phyloP scores from a whole-genome alignment of 2,888 invertebrate species.

The Caenorhabditis doughertyi region DNA sequence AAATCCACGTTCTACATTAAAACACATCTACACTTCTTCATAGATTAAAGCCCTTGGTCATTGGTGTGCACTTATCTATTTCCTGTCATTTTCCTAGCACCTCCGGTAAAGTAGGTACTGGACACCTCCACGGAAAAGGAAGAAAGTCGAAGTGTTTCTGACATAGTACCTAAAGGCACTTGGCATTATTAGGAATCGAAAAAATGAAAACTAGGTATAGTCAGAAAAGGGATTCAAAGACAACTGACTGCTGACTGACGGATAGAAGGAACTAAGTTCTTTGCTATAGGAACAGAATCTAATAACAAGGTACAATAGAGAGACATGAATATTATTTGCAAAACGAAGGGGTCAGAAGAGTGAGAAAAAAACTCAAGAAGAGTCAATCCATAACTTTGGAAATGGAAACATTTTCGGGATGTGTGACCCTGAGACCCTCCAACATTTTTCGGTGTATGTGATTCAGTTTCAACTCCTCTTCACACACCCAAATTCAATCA shows the following conservation, averaged over 20 bases:
- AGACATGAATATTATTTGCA: slow-evolving; percentile 4
- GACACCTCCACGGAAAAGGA: not conserved
- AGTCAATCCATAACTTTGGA: slow-evolving; percentile 46
- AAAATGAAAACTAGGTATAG: slow-evolving; percentile 38
- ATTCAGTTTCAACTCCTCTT: slow-evolving; percentile 63
- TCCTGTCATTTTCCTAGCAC: slow-evolving; percentile 46
- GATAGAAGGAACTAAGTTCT: slow-evolving; percentile 11
- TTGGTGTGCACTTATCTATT: slow-evolving; percentile 58
- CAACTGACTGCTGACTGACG: slow-evolving; percentile 18
- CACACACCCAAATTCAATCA: slow-evolving; percentile 62
- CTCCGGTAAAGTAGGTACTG: not conserved
- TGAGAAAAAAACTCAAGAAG: not conserved
- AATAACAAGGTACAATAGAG: slow-evolving; percentile 53
- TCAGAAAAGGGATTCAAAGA: slow-evolving; percentile 5
- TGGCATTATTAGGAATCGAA: slow-evolving; percentile 16
- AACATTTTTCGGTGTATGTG: slow-evolving; percentile 31
- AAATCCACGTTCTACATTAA: not conserved
- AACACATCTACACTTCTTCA: slow-evolving; percentile 22
- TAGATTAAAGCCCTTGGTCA: slow-evolving; percentile 27
- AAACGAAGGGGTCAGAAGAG: not conserved
- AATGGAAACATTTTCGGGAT: slow-evolving; percentile 41
- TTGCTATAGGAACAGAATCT: slow-evolving; percentile 36
- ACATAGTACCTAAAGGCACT: not conserved
- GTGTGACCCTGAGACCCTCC: slow-evolving; percentile 11
- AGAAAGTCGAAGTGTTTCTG: slow-evolving; percentile 21